Percentiles rank a stretch among this genome's conserved stretches.
phyloP scores from a whole-genome alignment of 2,888 invertebrate genomes.

The Aphrophora alni region DNA sequence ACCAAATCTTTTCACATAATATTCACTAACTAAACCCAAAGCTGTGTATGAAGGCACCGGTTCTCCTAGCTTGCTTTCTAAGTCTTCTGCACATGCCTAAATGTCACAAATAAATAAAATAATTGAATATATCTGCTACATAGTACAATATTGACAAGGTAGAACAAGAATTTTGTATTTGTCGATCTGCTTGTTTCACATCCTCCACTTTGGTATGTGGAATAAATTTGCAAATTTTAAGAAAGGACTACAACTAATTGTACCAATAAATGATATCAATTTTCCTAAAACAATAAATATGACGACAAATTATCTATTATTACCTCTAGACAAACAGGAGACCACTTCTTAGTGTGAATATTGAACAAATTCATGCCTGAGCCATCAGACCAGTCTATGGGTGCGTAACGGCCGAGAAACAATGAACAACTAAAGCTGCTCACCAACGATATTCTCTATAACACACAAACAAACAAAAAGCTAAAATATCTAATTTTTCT shows the following conservation, averaged over 20 bases:
- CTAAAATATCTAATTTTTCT: too few relatives aligned
- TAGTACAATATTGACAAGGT: too few relatives aligned
- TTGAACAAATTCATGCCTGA: conserved; percentile 97
- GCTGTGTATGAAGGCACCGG: conserved; percentile 74
- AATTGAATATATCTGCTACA: too few relatives aligned
- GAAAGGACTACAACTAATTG: too few relatives aligned
- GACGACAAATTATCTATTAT: conserved; percentile 40
- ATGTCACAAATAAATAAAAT: conserved; percentile 33
- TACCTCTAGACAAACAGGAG: conserved; percentile 73
- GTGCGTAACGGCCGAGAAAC: conserved; percentile 85
- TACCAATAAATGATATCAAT: too few relatives aligned
- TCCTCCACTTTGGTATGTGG: too few relatives aligned
- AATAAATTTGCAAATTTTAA: too few relatives aligned
- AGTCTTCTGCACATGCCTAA: conserved; percentile 76
- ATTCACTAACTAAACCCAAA: conserved; percentile 76
- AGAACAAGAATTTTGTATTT: too few relatives aligned
- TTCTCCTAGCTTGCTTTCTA: conserved; percentile 74
- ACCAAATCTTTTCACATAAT: conserved; percentile 86
- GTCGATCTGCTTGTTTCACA: too few relatives aligned
- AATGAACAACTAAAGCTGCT: conserved; percentile 92
- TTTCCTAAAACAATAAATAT: too few relatives aligned
- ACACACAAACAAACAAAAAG: too few relatives aligned
- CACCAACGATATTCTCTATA: conserved; percentile 86
- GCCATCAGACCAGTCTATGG: conserved; percentile 91
- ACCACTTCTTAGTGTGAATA: conserved; percentile 80